A percentile compares a stretch with the other conserved stretches of the same genome.
These are phyloP conservation scores for Psittacus erithacus DNA, from an alignment of 2,113 vertebrate species.

Conservation along the genomic window DNA sequence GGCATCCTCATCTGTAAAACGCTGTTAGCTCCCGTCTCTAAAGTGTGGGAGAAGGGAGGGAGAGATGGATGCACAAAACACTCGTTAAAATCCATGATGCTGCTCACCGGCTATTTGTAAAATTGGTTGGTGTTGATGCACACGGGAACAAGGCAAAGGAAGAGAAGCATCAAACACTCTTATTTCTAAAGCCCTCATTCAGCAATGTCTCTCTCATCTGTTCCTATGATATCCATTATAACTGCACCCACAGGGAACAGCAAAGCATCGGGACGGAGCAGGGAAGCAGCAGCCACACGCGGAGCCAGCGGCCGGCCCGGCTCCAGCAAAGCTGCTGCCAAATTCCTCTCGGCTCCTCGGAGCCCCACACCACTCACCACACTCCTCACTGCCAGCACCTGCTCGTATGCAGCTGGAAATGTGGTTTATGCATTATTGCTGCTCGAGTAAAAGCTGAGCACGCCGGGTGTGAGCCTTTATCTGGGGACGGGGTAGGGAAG, in stretches of 20 bases:
- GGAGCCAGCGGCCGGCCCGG: neutral
- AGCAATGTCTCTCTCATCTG: neutral
- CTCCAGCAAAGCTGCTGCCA: neutral
- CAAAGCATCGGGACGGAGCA: neutral
- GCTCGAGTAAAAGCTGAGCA: no score
- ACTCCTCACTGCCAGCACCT: neutral
- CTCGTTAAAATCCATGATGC: neutral
- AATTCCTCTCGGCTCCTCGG: neutral
- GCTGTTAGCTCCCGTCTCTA: neutral
- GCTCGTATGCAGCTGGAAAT: neutral
- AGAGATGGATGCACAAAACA: neutral
- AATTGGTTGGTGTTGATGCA: neutral
- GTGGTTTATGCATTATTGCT: accelerated
- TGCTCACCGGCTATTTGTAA: neutral
- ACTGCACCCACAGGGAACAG: neutral
- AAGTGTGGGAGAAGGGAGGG: neutral
- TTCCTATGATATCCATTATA: accelerated
- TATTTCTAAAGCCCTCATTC: neutral
- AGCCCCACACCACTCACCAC: accelerated
- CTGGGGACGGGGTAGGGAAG: neutral
- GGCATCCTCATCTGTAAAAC: neutral
- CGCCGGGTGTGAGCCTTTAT: accelerated
- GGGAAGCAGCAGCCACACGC: neutral
- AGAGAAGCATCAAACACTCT: neutral
- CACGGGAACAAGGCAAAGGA: accelerated